A percentile compares a stretch with the other conserved stretches of the same genome.
These are phyloP conservation scores for Triplophysa rosa DNA, from an alignment of 2,113 vertebrate species.

Conservation along the genomic window DNA sequence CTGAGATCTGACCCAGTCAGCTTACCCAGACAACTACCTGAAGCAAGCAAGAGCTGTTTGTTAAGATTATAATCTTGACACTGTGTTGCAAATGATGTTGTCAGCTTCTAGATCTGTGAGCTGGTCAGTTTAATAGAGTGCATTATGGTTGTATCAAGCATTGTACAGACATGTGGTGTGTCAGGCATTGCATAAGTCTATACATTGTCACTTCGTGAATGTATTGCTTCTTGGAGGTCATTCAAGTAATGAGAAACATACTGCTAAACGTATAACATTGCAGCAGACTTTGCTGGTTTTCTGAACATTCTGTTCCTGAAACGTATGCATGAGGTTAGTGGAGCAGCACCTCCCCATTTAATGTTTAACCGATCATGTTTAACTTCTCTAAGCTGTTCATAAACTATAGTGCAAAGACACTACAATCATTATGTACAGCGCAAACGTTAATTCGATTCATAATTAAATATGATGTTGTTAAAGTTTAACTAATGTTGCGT, in stretches of 20 bases:
- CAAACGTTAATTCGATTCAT: not conserved
- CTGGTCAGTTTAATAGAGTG: constrained; percentile 1
- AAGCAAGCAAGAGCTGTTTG: not conserved
- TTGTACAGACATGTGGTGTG: not conserved
- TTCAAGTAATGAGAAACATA: not conserved
- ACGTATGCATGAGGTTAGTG: too few relatives aligned
- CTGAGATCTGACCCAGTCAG: not conserved
- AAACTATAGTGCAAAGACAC: not conserved
- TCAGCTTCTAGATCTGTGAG: constrained; percentile 4
- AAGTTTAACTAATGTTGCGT: too few relatives aligned
- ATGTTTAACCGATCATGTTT: not conserved
- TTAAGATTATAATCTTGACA: not conserved
- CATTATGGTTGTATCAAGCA: not conserved
- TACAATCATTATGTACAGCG: not conserved
- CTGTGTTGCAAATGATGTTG: not conserved
- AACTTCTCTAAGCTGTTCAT: not conserved
- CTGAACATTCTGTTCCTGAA: too few relatives aligned
- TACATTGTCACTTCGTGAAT: not conserved
- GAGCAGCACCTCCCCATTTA: not conserved
- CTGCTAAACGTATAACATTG: not conserved
- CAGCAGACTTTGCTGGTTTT: too few relatives aligned
- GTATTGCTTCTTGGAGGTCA: not conserved
- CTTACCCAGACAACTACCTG: not conserved
- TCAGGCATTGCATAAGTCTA: constrained; percentile 5
- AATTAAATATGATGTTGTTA: too few relatives aligned